Conservation (phyloP, 2,888 invertebrate genomes). For the Morpho helenor region DNA sequence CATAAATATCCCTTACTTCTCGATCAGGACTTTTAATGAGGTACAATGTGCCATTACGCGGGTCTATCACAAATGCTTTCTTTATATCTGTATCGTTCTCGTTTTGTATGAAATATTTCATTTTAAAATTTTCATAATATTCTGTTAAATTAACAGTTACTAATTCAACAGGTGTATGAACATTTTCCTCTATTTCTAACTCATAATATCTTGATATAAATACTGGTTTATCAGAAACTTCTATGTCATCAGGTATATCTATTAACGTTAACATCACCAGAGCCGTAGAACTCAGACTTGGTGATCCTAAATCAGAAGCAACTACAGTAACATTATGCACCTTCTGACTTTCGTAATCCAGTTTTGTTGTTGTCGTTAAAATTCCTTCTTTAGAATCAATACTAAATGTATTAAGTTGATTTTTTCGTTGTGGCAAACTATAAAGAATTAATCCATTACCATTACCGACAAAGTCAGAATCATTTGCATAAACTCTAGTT, state of each 20-base stretch:
- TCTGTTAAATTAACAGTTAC: slow-evolving; percentile 88
- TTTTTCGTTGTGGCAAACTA: slow-evolving; percentile 83
- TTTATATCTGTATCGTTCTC: slow-evolving; percentile 79
- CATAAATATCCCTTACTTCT: slow-evolving; percentile 83
- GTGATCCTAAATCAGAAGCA: slow-evolving; percentile 91
- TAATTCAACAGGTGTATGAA: slow-evolving; percentile 85
- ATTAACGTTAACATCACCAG: slow-evolving; percentile 83
- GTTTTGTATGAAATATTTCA: slow-evolving; percentile 82
- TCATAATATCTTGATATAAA: slow-evolving; percentile 88
- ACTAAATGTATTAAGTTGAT: slow-evolving; percentile 82
- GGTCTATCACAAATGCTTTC: slow-evolving; percentile 85
- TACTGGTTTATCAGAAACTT: slow-evolving; percentile 67
- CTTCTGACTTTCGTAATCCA: slow-evolving; percentile 84
- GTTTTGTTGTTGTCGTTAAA: slow-evolving; percentile 85
- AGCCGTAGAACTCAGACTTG: slow-evolving; percentile 89
- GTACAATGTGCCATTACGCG: slow-evolving; percentile 86
- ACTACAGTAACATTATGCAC: slow-evolving; percentile 88
- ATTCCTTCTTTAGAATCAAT: slow-evolving; percentile 93
- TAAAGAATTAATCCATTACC: slow-evolving; percentile 92
- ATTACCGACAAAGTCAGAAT: slow-evolving; percentile 90
- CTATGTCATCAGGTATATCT: slow-evolving; percentile 81
- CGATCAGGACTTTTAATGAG: slow-evolving; percentile 87
- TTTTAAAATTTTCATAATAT: slow-evolving; percentile 80
- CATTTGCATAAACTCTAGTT: slow-evolving; percentile 88
- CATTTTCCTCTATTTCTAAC: slow-evolving; percentile 90